These are phyloP conservation scores for Pseudorhiza aurosa DNA, from an alignment of 30 jellyfish, hydroid and myxozoan genomes.

Conservation along the genomic window DNA sequence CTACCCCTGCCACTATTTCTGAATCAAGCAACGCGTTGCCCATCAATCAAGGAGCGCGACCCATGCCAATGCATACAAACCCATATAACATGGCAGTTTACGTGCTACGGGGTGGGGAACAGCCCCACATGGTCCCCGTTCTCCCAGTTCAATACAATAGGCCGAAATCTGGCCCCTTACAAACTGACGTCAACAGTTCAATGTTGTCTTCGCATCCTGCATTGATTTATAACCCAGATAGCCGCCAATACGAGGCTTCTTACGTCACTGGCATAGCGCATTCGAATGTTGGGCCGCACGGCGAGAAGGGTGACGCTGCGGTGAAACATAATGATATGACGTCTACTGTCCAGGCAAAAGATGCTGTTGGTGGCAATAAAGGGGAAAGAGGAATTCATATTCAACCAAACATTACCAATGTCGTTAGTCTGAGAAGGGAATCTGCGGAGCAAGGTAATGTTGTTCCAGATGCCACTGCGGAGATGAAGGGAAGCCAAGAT, in stretches of 20 bases:
- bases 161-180: not conserved
- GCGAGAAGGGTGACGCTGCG: not conserved
- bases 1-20: not conserved
- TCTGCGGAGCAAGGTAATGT: slow-evolving; percentile 12
- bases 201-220: slow-evolving; percentile 49
- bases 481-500: not conserved
- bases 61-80: slow-evolving; percentile 8
- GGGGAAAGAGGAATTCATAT: not conserved
- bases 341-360: not conserved
- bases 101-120: slow-evolving; percentile 43
- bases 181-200: slow-evolving; percentile 6
- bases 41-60: not conserved
- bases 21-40: slow-evolving; percentile 3
- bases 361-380: not conserved
- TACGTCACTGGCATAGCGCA: slow-evolving; percentile 63
- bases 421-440: slow-evolving; percentile 38
- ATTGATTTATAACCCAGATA: slow-evolving; percentile 19
- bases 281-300: not conserved
- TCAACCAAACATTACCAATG: slow-evolving; percentile 41
- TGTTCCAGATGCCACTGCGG: not conserved
- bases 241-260: slow-evolving; percentile 47
- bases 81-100: slow-evolving; percentile 55
- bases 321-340: not conserved
- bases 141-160: slow-evolving; percentile 22
- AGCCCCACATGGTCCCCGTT: slow-evolving; percentile 20